Conservation (phyloP, 2,797 vertebrate genomes). For the Peromyscus melanophrys region DNA sequence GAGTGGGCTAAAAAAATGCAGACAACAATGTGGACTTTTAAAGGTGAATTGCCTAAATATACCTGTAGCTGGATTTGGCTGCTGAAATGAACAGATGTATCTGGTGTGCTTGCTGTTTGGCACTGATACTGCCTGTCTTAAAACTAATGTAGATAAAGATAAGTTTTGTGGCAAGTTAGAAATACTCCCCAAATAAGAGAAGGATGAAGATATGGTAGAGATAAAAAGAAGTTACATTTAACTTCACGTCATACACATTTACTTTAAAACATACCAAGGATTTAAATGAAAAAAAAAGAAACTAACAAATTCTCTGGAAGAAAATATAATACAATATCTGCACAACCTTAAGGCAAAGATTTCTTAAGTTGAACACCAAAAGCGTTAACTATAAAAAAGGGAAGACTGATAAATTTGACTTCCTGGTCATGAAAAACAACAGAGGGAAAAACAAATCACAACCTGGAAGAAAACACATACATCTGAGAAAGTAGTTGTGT, state of each 20-base stretch:
- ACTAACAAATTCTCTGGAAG: background rate
- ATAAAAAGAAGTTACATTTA: constrained; percentile 13
- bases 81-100: background rate
- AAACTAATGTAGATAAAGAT: background rate
- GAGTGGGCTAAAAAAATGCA: constrained; percentile 50
- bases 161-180: constrained; percentile 35
- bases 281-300: background rate
- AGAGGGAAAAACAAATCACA: constrained; percentile 2
- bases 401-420: background rate
- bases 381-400: constrained; percentile 38
- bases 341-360: constrained; percentile 32
- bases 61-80: background rate
- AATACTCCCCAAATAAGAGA: constrained; percentile 7
- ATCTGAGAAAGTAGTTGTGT: background rate
- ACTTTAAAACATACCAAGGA: background rate
- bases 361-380: background rate
- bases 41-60: constrained; percentile 4
- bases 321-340: constrained; percentile 43
- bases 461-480: constrained; percentile 2
- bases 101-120: background rate
- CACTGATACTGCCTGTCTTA: background rate
- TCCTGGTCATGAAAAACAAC: background rate
- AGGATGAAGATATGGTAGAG: background rate
- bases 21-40: constrained; percentile 38
- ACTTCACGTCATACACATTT: background rate